Evolutionary conservation across 2,888 invertebrate genomes (phyloP).

Genomic region (Gastrophysa polygoni): DNA sequence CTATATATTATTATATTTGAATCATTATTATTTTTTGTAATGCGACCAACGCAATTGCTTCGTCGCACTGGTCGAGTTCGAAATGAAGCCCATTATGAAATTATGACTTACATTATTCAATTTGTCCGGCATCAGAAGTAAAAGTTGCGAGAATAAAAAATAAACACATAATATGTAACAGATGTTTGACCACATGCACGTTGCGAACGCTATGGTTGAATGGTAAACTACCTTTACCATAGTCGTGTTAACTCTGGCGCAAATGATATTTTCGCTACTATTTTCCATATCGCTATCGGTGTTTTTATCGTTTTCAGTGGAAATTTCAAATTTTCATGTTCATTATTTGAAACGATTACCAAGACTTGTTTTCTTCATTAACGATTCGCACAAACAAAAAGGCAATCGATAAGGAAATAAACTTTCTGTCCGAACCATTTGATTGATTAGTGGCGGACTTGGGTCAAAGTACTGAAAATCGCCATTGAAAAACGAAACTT

Average conservation of each 20-base stretch:
- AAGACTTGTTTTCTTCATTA: too few species aligned
- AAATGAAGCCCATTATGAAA: background rate
- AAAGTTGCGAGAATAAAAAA: constrained; percentile 7
- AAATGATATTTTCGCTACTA: background rate
- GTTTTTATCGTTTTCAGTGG: constrained; percentile 7
- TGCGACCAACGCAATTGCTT: too few species aligned
- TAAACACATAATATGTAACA: constrained; percentile 13
- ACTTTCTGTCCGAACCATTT: too few species aligned
- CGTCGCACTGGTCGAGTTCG: background rate
- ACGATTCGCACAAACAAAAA: too few species aligned
- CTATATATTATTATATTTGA: too few species aligned
- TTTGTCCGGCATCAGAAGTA: constrained; percentile 9
- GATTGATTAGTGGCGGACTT: too few species aligned
- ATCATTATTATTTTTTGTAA: too few species aligned
- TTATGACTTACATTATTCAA: constrained; percentile 6
- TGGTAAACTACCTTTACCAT: constrained; percentile 1
- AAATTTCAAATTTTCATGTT: background rate
- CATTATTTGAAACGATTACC: background rate
- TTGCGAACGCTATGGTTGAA: constrained; percentile 4
- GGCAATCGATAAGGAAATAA: too few species aligned
- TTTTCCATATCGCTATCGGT: constrained; percentile 4
- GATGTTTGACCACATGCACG: constrained; percentile 11
- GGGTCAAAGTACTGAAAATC: too few species aligned
- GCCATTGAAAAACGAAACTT: too few species aligned
- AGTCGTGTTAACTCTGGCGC: constrained; percentile 4